These are phyloP conservation scores for Pelecanoides urinatrix DNA, from an alignment of 2,113 vertebrate species.

Conservation along the genomic window DNA sequence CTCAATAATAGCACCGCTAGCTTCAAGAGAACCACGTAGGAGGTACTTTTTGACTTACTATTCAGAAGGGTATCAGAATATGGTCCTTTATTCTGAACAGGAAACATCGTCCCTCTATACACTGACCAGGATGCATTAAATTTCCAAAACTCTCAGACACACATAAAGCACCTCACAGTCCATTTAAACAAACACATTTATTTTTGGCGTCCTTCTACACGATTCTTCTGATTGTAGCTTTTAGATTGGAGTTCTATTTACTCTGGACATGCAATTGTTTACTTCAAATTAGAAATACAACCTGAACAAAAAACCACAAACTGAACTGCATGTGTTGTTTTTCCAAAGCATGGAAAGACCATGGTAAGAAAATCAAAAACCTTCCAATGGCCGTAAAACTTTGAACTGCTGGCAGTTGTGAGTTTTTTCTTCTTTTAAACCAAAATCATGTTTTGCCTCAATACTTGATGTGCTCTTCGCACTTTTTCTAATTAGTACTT, in stretches of 20 bases:
- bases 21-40: background rate
- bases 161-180: background rate
- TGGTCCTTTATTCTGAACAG: background rate
- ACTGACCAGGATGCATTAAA: background rate
- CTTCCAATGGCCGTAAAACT: background rate
- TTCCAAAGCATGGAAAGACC: background rate
- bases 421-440: background rate
- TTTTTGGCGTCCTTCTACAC: background rate
- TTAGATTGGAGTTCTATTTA: background rate
- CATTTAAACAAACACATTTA: background rate
- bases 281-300: constrained; percentile 4
- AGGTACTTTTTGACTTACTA: background rate
- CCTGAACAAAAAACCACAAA: background rate
- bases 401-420: background rate
- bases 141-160: background rate
- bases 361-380: constrained; percentile 45
- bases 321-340: background rate
- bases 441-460: background rate
- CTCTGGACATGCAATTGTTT: background rate
- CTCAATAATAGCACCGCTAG: background rate
- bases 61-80: background rate
- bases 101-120: background rate
- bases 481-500: constrained; percentile 46
- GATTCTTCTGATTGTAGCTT: background rate
- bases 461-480: constrained; percentile 18